Evolutionary conservation across 2,797 vertebrate genomes (phyloP), one percentile per base, ranked within the genome.

Genomic region (Aldrovandia affinis): DNA sequence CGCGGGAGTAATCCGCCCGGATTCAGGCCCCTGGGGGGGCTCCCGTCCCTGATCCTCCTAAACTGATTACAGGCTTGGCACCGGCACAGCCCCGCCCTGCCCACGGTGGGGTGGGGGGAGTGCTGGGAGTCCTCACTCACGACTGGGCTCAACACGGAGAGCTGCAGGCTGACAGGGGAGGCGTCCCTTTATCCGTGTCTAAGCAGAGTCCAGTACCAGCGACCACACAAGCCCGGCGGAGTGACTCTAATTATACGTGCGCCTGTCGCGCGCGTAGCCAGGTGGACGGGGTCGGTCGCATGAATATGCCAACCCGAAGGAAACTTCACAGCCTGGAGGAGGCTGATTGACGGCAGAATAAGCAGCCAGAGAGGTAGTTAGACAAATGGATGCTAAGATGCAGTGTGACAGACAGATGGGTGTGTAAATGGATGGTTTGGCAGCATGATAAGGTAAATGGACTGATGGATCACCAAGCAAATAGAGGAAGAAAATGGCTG

Each of bases 371-470:
- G 92, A 93, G 92, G 93, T 94, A 93, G 93, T 95, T 95, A 93
- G 94, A 96, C 95, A 94, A 96, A 96, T 95, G 93, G 93, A 94
- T 90, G 90, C 89, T 91, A 92, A 94, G 91, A 96, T 95, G 94
- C 93, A 95, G 93, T 94, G 92, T 96, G 95, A 95, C 95, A 95
- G 95, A 95, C 95, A 95, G 94, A 96, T 95, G 95, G 94, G 92
- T 91, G 91, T 86, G 86, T 93, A 94, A 95, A 96, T 94, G 95
- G 94, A 95, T 95, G 94, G 94, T 95, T 95, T 95, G 95, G 94
- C 94, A 94, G 93, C 91, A 92, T 94, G 95, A 96, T 95, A 95
- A 95, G 94, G 94, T 94, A 95, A 95, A 96, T 94, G 93, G 94
- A 91, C 95, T 96, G 95, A 96, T 95, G 94, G 94, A 96, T 95